Conservation (phyloP, 2,113 vertebrate genomes). For the Aspiorhynchus laticeps region DNA sequence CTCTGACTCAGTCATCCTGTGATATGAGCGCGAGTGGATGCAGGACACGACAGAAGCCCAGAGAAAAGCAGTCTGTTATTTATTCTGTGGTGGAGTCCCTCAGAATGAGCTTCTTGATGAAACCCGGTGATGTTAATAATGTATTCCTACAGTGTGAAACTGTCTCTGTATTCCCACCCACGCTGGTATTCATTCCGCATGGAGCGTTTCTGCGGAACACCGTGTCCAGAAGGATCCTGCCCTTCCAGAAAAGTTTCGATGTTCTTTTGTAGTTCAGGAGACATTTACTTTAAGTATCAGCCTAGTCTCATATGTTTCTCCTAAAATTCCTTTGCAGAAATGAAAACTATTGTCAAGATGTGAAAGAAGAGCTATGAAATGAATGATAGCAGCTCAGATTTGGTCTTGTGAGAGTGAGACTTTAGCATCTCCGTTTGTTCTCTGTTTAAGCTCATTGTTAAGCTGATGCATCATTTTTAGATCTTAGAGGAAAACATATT, state of each 20-base stretch:
- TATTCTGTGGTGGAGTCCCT: slow-evolving; percentile 6
- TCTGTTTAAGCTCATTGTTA: not conserved
- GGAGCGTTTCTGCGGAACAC: not conserved
- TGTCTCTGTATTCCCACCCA: slow-evolving; percentile 3
- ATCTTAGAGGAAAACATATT: too few relatives aligned
- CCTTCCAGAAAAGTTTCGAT: not conserved
- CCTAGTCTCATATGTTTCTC: not conserved
- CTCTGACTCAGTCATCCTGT: slow-evolving; percentile 20
- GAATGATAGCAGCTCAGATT: too few relatives aligned
- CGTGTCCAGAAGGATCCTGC: slow-evolving; percentile 17
- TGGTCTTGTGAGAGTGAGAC: too few relatives aligned
- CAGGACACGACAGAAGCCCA: not conserved
- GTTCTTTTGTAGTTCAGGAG: not conserved
- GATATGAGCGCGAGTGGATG: not conserved
- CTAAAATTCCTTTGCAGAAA: not conserved
- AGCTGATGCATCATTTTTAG: too few relatives aligned
- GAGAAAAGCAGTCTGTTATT: slow-evolving; percentile 11
- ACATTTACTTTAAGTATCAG: not conserved
- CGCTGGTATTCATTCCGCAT: not conserved
- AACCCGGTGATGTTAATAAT: slow-evolving; percentile 46
- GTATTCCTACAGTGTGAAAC: slow-evolving; percentile 21
- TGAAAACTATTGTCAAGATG: too few relatives aligned
- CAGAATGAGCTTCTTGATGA: slow-evolving; percentile 24
- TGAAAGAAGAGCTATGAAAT: too few relatives aligned
- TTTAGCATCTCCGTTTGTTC: not conserved